Conservation (phyloP, 2,797 vertebrate species). For the Tympanoctomys barrerae region DNA sequence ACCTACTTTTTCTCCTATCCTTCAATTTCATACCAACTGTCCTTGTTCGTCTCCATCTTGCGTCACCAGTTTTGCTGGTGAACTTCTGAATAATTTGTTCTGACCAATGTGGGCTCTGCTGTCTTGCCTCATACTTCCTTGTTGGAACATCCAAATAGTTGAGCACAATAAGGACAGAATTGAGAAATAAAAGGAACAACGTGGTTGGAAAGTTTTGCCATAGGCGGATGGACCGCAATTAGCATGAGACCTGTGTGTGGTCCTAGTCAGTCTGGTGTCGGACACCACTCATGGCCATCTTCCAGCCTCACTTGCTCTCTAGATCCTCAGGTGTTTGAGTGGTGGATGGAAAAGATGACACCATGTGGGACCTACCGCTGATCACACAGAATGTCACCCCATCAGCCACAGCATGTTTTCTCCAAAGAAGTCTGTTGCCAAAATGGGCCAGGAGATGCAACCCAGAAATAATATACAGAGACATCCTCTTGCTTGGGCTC, state of each 20-base stretch:
- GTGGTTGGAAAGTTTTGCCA: conserved; percentile 11
- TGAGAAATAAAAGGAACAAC: conserved; percentile 14
- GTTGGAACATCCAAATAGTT: not conserved
- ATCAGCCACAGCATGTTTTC: not conserved
- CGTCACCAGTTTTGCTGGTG: conserved; percentile 19
- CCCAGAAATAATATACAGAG: not conserved
- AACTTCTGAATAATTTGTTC: not conserved
- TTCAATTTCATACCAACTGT: not conserved
- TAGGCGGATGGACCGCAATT: not conserved
- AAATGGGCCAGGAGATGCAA: not conserved
- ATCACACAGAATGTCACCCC: not conserved
- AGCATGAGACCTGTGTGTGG: not conserved
- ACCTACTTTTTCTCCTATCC: not conserved
- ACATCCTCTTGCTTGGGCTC: not conserved
- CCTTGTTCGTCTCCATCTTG: not conserved
- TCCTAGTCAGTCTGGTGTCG: not conserved
- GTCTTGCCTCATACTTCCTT: not conserved
- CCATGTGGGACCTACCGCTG: not conserved
- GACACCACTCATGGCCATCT: not conserved
- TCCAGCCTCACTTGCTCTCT: not conserved
- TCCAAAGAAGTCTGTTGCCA: not conserved
- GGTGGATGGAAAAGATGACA: not conserved
- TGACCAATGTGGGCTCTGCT: not conserved
- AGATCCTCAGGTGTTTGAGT: not conserved
- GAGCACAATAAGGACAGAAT: not conserved